A percentile compares a stretch with the other conserved stretches of the same genome.
Evolutionary conservation across 2,113 vertebrate genomes (phyloP).

Genomic region (Heterochromis multidens): DNA sequence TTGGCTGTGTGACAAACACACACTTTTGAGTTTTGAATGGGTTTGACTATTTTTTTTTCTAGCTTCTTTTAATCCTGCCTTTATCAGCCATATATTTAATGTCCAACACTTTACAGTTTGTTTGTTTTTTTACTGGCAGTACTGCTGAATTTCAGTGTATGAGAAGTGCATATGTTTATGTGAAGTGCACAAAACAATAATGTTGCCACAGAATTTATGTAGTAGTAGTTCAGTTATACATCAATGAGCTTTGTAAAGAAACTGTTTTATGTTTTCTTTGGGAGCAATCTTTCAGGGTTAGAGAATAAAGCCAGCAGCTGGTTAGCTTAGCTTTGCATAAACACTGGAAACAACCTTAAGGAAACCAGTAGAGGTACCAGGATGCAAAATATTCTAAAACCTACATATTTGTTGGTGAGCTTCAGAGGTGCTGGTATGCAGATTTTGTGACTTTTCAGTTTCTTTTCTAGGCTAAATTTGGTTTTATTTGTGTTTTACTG

Average conservation of each 20-base stretch:
- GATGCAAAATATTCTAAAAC: background rate
- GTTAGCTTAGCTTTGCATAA: background rate
- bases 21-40: background rate
- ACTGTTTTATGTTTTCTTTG: background rate
- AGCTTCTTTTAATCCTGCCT: background rate
- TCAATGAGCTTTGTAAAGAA: background rate
- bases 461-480: background rate
- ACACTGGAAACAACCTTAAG: background rate
- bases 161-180: background rate
- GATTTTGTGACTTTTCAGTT: background rate
- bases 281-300: background rate
- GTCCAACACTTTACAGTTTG: background rate
- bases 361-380: background rate
- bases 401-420: background rate
- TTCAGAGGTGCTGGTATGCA: background rate
- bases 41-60: slow-evolving; percentile 6
- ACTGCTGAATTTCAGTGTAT: background rate
- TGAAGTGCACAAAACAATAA: too few relatives aligned
- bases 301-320: background rate
- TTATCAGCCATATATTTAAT: background rate
- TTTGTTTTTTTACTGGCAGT: background rate
- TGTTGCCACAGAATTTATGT: background rate
- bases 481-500: background rate
- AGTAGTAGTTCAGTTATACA: background rate
- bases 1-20: slow-evolving; percentile 5